A percentile compares a stretch with the other conserved stretches of the same genome.
Conservation (phyloP, 2,888 invertebrate species). For the Morinoia aosen region DNA sequence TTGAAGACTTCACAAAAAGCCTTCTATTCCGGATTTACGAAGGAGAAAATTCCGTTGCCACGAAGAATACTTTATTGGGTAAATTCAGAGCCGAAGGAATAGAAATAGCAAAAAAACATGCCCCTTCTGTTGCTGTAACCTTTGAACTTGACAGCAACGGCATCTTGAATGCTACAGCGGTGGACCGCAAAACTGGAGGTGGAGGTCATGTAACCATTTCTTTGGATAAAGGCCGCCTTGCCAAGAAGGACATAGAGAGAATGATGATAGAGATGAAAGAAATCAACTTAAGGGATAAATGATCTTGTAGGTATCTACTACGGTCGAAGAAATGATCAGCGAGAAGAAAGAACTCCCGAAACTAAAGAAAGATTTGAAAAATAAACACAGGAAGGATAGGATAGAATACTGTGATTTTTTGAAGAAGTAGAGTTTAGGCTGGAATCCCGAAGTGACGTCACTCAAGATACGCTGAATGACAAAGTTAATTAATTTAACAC, state of each 20-base stretch:
- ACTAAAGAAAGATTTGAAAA: constrained; percentile 93
- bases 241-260: constrained; percentile 78
- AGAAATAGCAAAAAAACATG: too few species aligned
- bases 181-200: background rate
- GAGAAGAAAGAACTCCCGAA: constrained; percentile 87
- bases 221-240: constrained; percentile 78
- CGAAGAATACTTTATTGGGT: background rate
- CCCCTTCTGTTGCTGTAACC: too few species aligned
- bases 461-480: constrained; percentile 94
- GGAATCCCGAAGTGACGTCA: constrained; percentile 84
- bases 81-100: background rate
- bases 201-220: constrained; percentile 74
- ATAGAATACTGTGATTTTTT: constrained; percentile 86
- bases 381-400: constrained; percentile 85
- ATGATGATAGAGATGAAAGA: constrained; percentile 76
- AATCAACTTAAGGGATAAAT: constrained; percentile 74
- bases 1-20: background rate
- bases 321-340: constrained; percentile 72
- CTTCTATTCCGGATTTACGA: background rate
- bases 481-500: constrained; percentile 94
- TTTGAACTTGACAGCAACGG: background rate
- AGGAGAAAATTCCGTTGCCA: background rate
- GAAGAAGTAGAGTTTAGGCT: constrained; percentile 88
- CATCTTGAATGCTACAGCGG: background rate
- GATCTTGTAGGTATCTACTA: constrained; percentile 73